Base-by-base conservation (phyloP, 2,113 vertebrate genomes). In the Cololabis saira region DNA sequence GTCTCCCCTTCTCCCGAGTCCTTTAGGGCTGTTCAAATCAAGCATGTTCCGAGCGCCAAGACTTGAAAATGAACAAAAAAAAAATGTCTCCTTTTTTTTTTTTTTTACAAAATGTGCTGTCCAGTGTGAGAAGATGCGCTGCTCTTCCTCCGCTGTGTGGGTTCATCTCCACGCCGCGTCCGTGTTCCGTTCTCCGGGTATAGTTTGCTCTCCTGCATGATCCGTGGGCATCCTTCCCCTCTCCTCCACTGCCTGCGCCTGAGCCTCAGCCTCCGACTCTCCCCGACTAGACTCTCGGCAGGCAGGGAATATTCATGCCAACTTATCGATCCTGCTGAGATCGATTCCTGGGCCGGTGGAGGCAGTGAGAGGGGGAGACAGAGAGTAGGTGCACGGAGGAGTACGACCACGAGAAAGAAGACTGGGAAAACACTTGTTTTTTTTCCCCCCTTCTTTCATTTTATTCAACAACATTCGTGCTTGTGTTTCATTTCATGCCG, bases 221-320 rank as follows among this genome's bases (percentile, higher is more conserved):
- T 84, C 78, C 67, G 80, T 84, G 73, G 76, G 85, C 82, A 62
- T 92, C 89, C 90, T 91, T 89, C 74, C 74, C 79, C 79, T 91
- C 84, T 82, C 76, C 80, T 87, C 85, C 89, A 68, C 90, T 91
- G 86, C 82, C 87, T 88, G 78, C 89, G 88, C 92, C 91, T 94
- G 89, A 91, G 90, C 84, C 89, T 88, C 70, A 89, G 82, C 85
- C 91, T 90, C 93, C 88, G 91, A 92, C 92, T 93, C 92, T 91
- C 91, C 92, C 92, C 90, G 86, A 92, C 91, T 93, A 92, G 88
- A 89, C 91, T 90, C 90, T 90, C 92, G 90, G 90, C 89, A 92
- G 91, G 89, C 92, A 91, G 92, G 92, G 92, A 93, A 94, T 94
- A 94, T 94, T 94, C 93, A 94, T 94, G 92, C 89, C 89, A 93